These are phyloP conservation scores for Poecilia latipinna DNA, from an alignment of 2,113 vertebrate genomes.

Conservation along the genomic window DNA sequence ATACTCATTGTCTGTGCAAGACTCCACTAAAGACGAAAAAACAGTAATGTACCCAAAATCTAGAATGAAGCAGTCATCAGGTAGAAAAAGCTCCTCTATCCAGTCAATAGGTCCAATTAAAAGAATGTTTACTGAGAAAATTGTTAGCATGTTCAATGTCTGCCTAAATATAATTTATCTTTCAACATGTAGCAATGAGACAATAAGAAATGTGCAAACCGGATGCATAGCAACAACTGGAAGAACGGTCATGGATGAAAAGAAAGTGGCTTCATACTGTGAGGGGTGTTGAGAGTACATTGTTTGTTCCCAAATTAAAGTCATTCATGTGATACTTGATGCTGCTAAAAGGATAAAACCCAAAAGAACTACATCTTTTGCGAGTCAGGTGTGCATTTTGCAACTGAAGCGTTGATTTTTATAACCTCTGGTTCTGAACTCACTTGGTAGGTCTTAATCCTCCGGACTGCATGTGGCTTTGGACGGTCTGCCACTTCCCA, in stretches of 20 bases:
- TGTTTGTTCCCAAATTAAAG: slow-evolving; percentile 22
- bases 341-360: slow-evolving; percentile 4
- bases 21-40: too few species aligned
- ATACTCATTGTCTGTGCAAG: too few species aligned
- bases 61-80: too few species aligned
- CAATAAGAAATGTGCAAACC: background rate
- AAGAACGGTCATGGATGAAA: background rate
- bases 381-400: slow-evolving; percentile 6
- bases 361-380: background rate
- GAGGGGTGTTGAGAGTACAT: background rate
- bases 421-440: slow-evolving; percentile 73
- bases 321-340: slow-evolving; percentile 14
- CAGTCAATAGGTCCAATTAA: background rate
- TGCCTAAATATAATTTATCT: background rate
- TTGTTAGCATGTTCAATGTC: background rate
- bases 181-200: background rate
- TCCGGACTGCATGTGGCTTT: slow-evolving; percentile 94
- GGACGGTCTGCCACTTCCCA: slow-evolving; percentile 94
- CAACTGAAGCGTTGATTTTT: slow-evolving; percentile 5
- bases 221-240: background rate
- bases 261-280: too few species aligned
- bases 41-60: too few species aligned
- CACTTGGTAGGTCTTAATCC: slow-evolving; percentile 96
- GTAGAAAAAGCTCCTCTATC: too few species aligned
- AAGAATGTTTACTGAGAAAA: background rate